phyloP scores from a whole-genome alignment of 2,797 vertebrate species.

The Siniperca scherzeri region DNA sequence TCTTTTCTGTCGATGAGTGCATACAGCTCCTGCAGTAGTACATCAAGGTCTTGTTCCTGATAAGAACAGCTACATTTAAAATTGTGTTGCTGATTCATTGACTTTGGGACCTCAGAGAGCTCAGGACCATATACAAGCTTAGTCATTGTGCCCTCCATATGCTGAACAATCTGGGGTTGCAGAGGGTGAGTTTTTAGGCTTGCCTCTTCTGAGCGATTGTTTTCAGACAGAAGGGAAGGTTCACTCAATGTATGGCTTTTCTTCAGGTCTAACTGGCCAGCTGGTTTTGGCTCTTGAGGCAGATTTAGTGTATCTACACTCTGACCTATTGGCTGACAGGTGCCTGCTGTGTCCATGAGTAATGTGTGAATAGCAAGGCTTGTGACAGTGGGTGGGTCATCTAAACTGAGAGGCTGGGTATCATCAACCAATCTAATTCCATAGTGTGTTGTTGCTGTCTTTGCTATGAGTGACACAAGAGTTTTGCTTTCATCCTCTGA shows the following conservation, averaged over 20 bases:
- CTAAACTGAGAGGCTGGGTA: not conserved
- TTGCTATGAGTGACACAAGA: constrained; percentile 79
- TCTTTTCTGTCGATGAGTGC: constrained; percentile 57
- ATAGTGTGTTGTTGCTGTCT: constrained; percentile 80
- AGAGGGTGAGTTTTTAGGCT: not conserved
- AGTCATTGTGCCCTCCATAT: constrained; percentile 45
- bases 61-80: constrained; percentile 69
- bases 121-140: constrained; percentile 83
- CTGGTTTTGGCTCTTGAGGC: constrained; percentile 31
- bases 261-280: constrained; percentile 17
- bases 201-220: not conserved
- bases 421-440: constrained; percentile 44
- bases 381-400: not conserved
- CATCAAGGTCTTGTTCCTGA: constrained; percentile 73
- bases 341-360: not conserved
- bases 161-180: constrained; percentile 58
- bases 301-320: constrained; percentile 4
- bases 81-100: constrained; percentile 29
- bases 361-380: not conserved
- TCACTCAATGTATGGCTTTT: constrained; percentile 24
- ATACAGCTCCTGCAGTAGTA: constrained; percentile 75
- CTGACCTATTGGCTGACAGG: not conserved
- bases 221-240: constrained; percentile 25
- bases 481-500: constrained; percentile 74
- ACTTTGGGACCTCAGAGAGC: constrained; percentile 34